Base-by-base conservation (phyloP, 2,797 vertebrate genomes). In the Psittacula echo region DNA sequence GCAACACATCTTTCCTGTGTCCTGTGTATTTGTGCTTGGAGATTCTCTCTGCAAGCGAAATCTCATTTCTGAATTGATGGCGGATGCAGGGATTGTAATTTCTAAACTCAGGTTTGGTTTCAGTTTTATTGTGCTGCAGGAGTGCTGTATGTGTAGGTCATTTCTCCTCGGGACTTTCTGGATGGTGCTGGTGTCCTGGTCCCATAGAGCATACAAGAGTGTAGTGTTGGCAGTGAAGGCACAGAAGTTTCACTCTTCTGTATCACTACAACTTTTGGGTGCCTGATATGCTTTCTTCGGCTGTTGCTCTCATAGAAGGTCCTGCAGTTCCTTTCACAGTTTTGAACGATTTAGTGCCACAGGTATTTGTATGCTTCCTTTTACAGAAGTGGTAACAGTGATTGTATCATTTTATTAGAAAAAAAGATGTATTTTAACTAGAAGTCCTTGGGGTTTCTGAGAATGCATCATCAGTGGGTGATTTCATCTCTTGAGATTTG, bases 1-100 rank as follows among this genome's bases (percentile, higher is more conserved):
- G 13, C 47, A 44, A 5, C 4, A 9, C 14, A 21, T 41, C 50
- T 42, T 76, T 20, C 48, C 29, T 21, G 14, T 56, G n/a, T 16
- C 7, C 13, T 10, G 7, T 2, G 0, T 41, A 1, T 0, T 4
- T 41, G 8, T 62, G 54, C 67, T 42, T n/a, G 26, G 48, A 51
- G 44, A 34, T 45, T 24, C 41, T 8, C 10, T 27, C 50, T 51
- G n/a, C 3, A 0, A 72, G 47, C 22, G 48, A 45, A 62, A 23
- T 15, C 45, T 20, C 34, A 20, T 45, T 66, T 67, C 47, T 37
- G 53, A 54, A 39, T 41, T 67, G 24, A 11, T 1, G 0, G n/a
- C n/a, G 21, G 44, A 13, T 65, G 24, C 42, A 32, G 44, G 37
- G 61, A 11, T 7, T 58, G 27, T 32, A 39, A 9, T 34, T 75